Conservation (phyloP, 2,797 vertebrate genomes). For the Chaetophractus vellerosus region DNA sequence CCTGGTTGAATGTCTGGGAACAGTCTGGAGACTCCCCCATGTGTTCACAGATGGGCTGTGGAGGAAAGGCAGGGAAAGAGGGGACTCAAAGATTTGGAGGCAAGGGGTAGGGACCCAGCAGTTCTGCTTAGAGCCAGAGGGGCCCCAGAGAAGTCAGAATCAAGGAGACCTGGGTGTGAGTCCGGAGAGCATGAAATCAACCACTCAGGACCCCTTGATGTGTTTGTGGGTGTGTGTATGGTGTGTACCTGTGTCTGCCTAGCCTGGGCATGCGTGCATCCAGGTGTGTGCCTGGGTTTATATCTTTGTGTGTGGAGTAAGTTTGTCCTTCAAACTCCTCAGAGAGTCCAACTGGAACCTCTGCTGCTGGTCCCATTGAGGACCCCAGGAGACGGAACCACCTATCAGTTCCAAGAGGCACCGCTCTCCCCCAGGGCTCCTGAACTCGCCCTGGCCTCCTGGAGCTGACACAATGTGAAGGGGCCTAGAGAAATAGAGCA, state of each 20-base stretch:
- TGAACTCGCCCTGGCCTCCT: not conserved
- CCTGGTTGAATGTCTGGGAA: not conserved
- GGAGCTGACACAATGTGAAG: not conserved
- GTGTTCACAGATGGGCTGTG: slow-evolving; percentile 82
- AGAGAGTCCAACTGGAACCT: not conserved
- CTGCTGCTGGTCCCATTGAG: not conserved
- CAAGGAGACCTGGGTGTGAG: not conserved
- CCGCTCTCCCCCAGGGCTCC: not conserved
- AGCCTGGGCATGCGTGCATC: not conserved
- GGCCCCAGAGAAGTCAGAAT: not conserved
- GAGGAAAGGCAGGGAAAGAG: slow-evolving; percentile 28
- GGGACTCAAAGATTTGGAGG: not conserved
- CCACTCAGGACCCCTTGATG: not conserved
- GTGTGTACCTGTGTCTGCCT: not conserved
- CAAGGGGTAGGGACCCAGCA: not conserved
- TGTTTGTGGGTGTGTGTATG: not conserved
- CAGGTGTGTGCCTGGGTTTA: not conserved
- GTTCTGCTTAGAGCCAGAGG: slow-evolving; percentile 32
- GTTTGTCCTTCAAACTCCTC: not conserved
- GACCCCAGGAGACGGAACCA: not conserved
- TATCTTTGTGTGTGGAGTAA: not conserved
- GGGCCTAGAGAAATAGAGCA: not conserved
- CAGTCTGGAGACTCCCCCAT: slow-evolving; percentile 74
- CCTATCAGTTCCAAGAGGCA: not conserved
- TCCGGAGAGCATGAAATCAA: not conserved